Base-by-base conservation (phyloP, 2,113 vertebrate species). In the Acrocephalus arundinaceus region DNA sequence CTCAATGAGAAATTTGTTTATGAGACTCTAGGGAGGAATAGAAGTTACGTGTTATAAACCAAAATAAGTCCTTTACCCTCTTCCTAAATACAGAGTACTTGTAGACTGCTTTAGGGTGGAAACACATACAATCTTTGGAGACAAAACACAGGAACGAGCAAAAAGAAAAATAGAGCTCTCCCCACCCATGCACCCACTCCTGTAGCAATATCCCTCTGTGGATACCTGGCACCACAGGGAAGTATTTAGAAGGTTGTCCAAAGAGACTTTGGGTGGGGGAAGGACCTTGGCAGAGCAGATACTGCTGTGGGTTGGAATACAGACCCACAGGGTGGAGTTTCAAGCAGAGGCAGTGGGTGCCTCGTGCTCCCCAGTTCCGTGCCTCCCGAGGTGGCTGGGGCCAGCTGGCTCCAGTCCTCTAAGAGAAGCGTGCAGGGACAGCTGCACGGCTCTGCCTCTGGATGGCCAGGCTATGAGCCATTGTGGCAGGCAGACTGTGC, bases 1-100 rank as follows among this genome's bases (percentile, higher is more conserved):
- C 41, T 94, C 85, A 95, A 83, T 90, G 85, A 95, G 93, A 96
- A 96, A 93, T 89, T 80, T 22, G 35, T 87, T 95, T 93, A 93
- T 66, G 84, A 89, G 65, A 35, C 91, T 63, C 92, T 45, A 24
- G 91, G 65, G 94, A 96, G 48, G 17, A 90, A 81, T 65, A 94
- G 52, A 85, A 86, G 63, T 71, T 90, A 83, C 57, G 35, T 74
- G 71, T 33, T 91, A n/a, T 77, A 93, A 94, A 84, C 72, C 82
- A 95, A 93, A 97, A 95, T 91, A 94, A 48, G 51, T 93, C 52
- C 43, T 93, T 87, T 85, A 62, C 55, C 31, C 59, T 85, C 17
- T 85, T 96, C 48, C 27, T 87, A 93, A 93, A 71, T 55, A 59
- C 35, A 77, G 43, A 58, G 51, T 66, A 55, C 33, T 89, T 65